These are phyloP conservation scores for Mormyrus lacerda DNA, from an alignment of 2,113 vertebrate genomes.

Conservation along the genomic window DNA sequence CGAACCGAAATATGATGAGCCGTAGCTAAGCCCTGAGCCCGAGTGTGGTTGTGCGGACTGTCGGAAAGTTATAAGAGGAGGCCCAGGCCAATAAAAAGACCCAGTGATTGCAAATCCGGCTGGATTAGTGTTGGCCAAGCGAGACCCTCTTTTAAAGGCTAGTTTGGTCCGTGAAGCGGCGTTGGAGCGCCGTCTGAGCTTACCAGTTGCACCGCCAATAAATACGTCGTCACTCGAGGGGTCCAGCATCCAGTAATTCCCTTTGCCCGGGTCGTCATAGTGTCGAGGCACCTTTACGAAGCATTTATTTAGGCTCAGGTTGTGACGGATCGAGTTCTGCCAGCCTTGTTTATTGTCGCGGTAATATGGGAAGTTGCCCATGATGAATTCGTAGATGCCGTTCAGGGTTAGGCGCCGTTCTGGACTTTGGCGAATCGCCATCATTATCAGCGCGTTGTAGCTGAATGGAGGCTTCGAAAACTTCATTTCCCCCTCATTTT, in stretches of 20 bases:
- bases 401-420: slow-evolving; percentile 60
- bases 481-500: slow-evolving; percentile 34
- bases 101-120: slow-evolving; percentile 49
- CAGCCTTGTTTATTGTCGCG: slow-evolving; percentile 62
- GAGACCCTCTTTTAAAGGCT: slow-evolving; percentile 46
- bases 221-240: slow-evolving; percentile 70
- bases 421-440: slow-evolving; percentile 69
- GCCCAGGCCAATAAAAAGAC: slow-evolving; percentile 63
- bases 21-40: slow-evolving; percentile 20
- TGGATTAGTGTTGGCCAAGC: slow-evolving; percentile 43
- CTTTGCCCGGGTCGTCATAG: slow-evolving; percentile 68
- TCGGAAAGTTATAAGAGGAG: slow-evolving; percentile 54
- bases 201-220: slow-evolving; percentile 63
- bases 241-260: slow-evolving; percentile 73
- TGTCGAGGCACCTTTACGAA: slow-evolving; percentile 71
- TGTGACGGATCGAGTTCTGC: slow-evolving; percentile 73
- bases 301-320: slow-evolving; percentile 70
- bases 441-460: slow-evolving; percentile 73
- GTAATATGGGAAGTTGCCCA: slow-evolving; percentile 66
- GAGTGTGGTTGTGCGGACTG: slow-evolving; percentile 40
- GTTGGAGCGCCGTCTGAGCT: slow-evolving; percentile 54
- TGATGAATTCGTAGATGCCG: slow-evolving; percentile 72
- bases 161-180: slow-evolving; percentile 47
- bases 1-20: slow-evolving; percentile 32
- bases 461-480: slow-evolving; percentile 66